Evolutionary conservation across 1,140 invertebrate species (phyloP).

Genomic region (Halyomorpha halys): DNA sequence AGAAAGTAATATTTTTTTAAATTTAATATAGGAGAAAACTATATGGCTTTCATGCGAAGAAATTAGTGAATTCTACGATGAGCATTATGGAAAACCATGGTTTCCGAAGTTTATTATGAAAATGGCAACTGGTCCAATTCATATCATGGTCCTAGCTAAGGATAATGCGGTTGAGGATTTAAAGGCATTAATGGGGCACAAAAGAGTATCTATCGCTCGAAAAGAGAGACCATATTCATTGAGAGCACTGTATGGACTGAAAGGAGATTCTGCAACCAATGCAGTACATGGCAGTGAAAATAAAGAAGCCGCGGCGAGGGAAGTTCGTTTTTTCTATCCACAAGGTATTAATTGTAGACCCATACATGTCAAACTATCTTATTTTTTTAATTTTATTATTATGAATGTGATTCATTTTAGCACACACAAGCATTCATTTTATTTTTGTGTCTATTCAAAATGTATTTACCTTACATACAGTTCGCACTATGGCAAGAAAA

Average conservation of each 20-base stretch:
- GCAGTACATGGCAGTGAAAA: conserved; percentile 21
- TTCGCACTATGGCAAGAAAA: too few relatives aligned
- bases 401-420: too few relatives aligned
- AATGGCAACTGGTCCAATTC: conserved; percentile 17
- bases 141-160: conserved; percentile 20
- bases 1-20: neutral
- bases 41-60: conserved; percentile 11
- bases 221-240: conserved; percentile 16
- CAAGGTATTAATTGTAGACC: conserved; percentile 17
- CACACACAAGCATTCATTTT: too few relatives aligned
- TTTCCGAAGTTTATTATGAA: conserved; percentile 24
- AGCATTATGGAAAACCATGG: conserved; percentile 26
- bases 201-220: conserved; percentile 22
- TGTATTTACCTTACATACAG: too few relatives aligned
- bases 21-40: neutral
- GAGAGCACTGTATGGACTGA: conserved; percentile 22
- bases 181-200: conserved; percentile 18
- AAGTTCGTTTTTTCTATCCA: conserved; percentile 25
- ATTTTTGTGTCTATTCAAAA: too few relatives aligned
- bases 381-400: too few relatives aligned
- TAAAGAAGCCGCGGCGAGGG: conserved; percentile 5
- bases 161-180: conserved; percentile 26
- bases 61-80: conserved; percentile 21
- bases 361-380: too few relatives aligned
- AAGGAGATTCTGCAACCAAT: conserved; percentile 22